Evolutionary conservation across 92 coral and sea anemone species (phyloP).

Genomic region (Phymanthus crucifer): DNA sequence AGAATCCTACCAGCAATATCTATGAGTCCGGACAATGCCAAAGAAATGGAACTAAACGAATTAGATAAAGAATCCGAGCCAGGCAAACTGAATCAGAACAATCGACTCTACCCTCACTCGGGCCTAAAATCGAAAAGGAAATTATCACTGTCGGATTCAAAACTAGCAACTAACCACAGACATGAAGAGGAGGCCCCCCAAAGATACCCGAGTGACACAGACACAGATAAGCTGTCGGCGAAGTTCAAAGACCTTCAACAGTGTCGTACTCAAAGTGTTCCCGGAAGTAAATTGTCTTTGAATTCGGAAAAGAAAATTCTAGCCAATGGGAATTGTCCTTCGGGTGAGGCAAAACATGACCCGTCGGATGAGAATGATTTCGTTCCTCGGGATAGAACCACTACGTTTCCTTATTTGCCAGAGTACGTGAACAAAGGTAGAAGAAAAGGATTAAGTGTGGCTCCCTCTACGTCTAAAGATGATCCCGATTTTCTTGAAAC

Average conservation of each 20-base stretch:
- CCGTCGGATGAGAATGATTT: not conserved
- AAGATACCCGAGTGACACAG: not conserved
- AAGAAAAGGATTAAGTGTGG: conserved; percentile 27
- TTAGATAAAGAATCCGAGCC: not conserved
- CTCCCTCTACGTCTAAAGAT: conserved; percentile 12
- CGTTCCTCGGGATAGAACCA: conserved; percentile 8
- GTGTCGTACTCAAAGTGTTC: conserved; percentile 1
- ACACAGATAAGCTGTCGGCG: not conserved
- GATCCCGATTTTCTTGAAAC: conserved; percentile 65
- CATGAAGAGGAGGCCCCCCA: not conserved
- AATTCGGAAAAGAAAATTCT: not conserved
- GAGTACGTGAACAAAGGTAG: conserved; percentile 11
- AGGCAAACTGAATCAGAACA: not conserved
- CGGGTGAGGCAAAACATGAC: not conserved
- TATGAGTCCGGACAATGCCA: not conserved
- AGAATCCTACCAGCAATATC: not conserved
- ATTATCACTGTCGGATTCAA: conserved; percentile 38
- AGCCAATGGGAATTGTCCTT: conserved; percentile 18
- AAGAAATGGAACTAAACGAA: not conserved
- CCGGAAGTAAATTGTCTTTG: not conserved
- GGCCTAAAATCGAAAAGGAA: conserved; percentile 21
- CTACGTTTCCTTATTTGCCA: conserved; percentile 21
- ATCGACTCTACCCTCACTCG: conserved; percentile 4
- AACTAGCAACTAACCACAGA: not conserved
- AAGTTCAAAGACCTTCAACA: not conserved